These are phyloP conservation scores for Ornithoptera priamus DNA, from an alignment of 2,888 invertebrate species.

Conservation along the genomic window DNA sequence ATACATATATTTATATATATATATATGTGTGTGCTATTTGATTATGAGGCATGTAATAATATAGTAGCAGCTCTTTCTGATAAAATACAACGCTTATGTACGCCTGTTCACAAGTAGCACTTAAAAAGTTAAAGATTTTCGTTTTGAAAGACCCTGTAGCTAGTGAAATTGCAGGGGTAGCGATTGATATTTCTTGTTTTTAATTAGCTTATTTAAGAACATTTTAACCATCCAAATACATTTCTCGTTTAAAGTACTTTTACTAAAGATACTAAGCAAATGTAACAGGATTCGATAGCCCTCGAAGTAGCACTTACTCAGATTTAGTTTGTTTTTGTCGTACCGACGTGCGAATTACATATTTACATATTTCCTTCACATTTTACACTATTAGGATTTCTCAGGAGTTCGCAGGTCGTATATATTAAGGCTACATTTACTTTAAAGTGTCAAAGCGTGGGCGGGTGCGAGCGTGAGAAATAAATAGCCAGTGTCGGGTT, in stretches of 20 bases:
- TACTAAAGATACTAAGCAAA: not conserved
- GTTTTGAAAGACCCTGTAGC: not conserved
- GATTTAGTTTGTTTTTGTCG: not conserved
- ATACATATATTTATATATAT: no score
- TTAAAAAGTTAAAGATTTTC: not conserved
- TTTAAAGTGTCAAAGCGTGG: constrained; percentile 54
- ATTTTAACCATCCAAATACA: not conserved
- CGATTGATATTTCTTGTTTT: not conserved
- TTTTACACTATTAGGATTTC: constrained; percentile 37
- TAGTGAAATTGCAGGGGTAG: not conserved
- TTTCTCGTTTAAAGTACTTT: not conserved
- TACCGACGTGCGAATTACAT: constrained; percentile 8
- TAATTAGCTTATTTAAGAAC: not conserved
- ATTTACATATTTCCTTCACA: constrained; percentile 18
- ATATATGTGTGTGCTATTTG: no score
- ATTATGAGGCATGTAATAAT: no score
- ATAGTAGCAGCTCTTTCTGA: no score
- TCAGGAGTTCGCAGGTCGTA: constrained; percentile 37
- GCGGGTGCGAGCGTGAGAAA: constrained; percentile 77
- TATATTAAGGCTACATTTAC: constrained; percentile 46
- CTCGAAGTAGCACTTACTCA: not conserved
- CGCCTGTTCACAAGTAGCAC: not conserved
- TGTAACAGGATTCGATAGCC: not conserved
- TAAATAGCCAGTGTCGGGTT: constrained; percentile 64
- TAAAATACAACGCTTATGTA: no score